Evolutionary conservation across 2,113 vertebrate species (phyloP).

Genomic region (Myxocyprinus asiaticus): DNA sequence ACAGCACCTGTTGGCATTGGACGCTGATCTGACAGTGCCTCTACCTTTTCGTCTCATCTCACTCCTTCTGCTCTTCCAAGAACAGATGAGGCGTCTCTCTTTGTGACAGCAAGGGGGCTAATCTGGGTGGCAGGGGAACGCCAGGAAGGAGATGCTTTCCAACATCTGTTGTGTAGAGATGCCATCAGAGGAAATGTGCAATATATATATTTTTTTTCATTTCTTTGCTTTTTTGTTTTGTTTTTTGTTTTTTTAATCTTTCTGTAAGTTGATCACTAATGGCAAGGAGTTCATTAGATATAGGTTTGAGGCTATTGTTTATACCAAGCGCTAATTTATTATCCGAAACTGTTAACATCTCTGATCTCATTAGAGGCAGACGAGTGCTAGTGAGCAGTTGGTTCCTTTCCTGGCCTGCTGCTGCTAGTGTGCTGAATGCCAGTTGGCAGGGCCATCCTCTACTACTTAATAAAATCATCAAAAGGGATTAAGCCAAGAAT

Average conservation of each 20-base stretch:
- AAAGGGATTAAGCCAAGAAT: constrained; percentile 75
- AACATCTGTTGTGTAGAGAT: constrained; percentile 72
- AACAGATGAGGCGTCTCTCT: constrained; percentile 18
- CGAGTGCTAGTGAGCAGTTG: constrained; percentile 63
- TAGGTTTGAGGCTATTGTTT: constrained; percentile 75
- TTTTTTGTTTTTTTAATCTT: constrained; percentile 64
- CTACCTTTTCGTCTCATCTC: background rate
- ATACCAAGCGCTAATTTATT: constrained; percentile 76
- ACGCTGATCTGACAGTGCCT: constrained; percentile 1
- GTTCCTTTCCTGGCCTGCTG: constrained; percentile 68
- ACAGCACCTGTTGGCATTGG: constrained; percentile 28
- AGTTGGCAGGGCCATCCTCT: constrained; percentile 72
- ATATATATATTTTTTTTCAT: background rate
- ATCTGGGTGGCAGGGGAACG: constrained; percentile 11
- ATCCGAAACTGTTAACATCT: constrained; percentile 73
- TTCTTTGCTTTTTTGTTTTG: background rate
- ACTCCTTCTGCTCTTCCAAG: constrained; percentile 2
- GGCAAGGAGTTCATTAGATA: constrained; percentile 76
- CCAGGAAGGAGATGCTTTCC: constrained; percentile 65
- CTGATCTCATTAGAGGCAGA: constrained; percentile 66
- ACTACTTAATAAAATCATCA: constrained; percentile 85
- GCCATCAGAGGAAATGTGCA: constrained; percentile 50
- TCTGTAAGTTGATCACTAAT: constrained; percentile 70
- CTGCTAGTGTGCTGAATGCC: constrained; percentile 64
- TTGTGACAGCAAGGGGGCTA: constrained; percentile 25